phyloP scores from a whole-genome alignment of 2,113 vertebrate genomes.

The Dromaius novaehollandiae region DNA sequence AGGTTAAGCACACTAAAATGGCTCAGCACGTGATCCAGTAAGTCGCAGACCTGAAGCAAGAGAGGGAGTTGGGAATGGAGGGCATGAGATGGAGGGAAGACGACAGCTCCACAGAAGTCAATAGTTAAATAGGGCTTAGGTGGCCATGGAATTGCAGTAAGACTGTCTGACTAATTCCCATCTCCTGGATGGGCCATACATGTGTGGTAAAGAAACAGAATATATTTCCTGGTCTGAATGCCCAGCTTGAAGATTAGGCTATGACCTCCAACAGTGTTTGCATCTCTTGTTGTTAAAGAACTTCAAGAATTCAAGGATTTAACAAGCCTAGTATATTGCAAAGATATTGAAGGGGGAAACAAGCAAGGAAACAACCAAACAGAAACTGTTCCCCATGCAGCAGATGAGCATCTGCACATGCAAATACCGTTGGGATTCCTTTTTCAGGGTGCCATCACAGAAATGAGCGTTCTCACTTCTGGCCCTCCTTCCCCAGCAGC shows the following conservation, averaged over 20 bases:
- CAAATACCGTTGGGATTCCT: background rate
- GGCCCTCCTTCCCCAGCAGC: background rate
- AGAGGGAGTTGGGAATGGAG: background rate
- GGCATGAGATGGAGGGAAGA: background rate
- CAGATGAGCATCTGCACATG: background rate
- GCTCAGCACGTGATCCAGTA: background rate
- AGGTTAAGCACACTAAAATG: fast-evolving
- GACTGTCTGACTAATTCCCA: background rate
- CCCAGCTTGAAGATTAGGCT: background rate
- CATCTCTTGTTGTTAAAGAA: background rate
- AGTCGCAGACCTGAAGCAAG: background rate
- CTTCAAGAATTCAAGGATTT: background rate
- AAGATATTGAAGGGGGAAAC: background rate
- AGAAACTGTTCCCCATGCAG: background rate
- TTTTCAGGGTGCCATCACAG: background rate
- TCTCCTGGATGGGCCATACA: background rate
- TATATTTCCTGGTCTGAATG: background rate
- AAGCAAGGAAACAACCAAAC: background rate
- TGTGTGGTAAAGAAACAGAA: background rate
- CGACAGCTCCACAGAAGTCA: background rate
- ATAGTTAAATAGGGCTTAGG: background rate
- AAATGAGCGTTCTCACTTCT: background rate
- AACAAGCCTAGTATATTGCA: no score
- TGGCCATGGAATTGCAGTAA: background rate
- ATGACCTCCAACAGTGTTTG: background rate